A percentile compares a stretch with the other conserved stretches of the same genome.
Conservation (phyloP, 2,888 invertebrate genomes). For the Nymphalis c-album region DNA sequence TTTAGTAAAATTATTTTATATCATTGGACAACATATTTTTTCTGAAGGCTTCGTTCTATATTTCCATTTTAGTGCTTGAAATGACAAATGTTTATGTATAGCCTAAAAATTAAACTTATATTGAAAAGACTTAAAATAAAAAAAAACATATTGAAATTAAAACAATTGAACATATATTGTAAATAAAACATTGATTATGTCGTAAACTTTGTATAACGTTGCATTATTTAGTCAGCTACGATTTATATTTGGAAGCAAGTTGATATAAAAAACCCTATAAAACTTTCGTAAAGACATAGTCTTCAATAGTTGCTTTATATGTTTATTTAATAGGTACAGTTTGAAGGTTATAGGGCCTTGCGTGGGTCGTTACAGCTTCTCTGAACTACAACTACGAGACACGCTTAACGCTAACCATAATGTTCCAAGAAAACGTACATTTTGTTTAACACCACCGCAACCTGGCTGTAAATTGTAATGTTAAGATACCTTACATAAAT, state of each 20-base stretch:
- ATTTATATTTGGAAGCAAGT: background rate
- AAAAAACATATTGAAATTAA: no score
- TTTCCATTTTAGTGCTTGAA: background rate
- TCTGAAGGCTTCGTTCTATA: background rate
- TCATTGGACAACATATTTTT: background rate
- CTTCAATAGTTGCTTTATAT: slow-evolving; percentile 39
- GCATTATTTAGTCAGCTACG: no score
- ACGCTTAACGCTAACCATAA: slow-evolving; percentile 42
- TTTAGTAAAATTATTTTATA: background rate
- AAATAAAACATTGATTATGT: no score
- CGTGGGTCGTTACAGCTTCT: slow-evolving; percentile 46
- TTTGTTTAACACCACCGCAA: slow-evolving; percentile 50
- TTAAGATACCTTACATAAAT: slow-evolving; percentile 32
- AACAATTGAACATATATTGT: no score
- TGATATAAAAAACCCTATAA: background rate
- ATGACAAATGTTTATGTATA: background rate
- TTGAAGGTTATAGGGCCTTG: slow-evolving; percentile 43
- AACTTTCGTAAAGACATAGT: slow-evolving; percentile 5
- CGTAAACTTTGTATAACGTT: no score
- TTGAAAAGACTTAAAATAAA: no score
- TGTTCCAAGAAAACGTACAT: slow-evolving; percentile 60
- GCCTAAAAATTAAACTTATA: no score
- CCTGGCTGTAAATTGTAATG: slow-evolving; percentile 29
- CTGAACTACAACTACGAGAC: slow-evolving; percentile 40
- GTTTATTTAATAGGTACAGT: slow-evolving; percentile 30